These are phyloP conservation scores for Pyrrhosoma nymphula DNA, from an alignment of 2,888 invertebrate genomes.

Conservation along the genomic window DNA sequence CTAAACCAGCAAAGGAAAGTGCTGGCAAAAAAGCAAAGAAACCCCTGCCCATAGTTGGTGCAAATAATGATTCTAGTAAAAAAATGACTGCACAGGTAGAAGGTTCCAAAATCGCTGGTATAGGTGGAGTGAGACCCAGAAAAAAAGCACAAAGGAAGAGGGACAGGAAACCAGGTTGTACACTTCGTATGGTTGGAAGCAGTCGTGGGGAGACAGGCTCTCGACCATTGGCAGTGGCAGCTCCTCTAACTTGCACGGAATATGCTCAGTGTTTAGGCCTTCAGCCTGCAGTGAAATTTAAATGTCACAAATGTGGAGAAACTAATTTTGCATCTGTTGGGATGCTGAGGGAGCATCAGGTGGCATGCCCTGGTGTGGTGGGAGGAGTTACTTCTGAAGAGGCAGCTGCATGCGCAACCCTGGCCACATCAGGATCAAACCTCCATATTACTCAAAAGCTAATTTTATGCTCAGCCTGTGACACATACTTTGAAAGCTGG, in stretches of 20 bases:
- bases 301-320: slow-evolving; percentile 87
- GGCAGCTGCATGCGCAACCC: slow-evolving; percentile 38
- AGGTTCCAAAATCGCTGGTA: background rate
- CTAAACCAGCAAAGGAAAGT: slow-evolving; percentile 34
- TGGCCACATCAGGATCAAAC: slow-evolving; percentile 48
- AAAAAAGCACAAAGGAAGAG: slow-evolving; percentile 49
- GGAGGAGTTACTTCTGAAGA: slow-evolving; percentile 28
- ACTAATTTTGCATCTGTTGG: slow-evolving; percentile 84
- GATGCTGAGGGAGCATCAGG: slow-evolving; percentile 85
- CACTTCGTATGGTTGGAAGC: background rate
- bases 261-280: slow-evolving; percentile 74
- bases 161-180: slow-evolving; percentile 1
- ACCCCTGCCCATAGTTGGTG: background rate
- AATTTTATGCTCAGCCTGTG: slow-evolving; percentile 90
- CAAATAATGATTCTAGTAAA: slow-evolving; percentile 36
- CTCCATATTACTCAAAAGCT: slow-evolving; percentile 86
- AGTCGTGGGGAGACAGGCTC: background rate
- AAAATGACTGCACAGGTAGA: slow-evolving; percentile 19
- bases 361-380: slow-evolving; percentile 79
- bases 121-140: slow-evolving; percentile 40
- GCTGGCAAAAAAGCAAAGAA: slow-evolving; percentile 33
- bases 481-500: slow-evolving; percentile 92
- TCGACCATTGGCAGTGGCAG: slow-evolving; percentile 26
- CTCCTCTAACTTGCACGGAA: slow-evolving; percentile 64
- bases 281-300: slow-evolving; percentile 86